A percentile compares a stretch with the other conserved stretches of the same genome.
phyloP scores from a whole-genome alignment of 2,113 vertebrate genomes.

The Mastomys coucha region DNA sequence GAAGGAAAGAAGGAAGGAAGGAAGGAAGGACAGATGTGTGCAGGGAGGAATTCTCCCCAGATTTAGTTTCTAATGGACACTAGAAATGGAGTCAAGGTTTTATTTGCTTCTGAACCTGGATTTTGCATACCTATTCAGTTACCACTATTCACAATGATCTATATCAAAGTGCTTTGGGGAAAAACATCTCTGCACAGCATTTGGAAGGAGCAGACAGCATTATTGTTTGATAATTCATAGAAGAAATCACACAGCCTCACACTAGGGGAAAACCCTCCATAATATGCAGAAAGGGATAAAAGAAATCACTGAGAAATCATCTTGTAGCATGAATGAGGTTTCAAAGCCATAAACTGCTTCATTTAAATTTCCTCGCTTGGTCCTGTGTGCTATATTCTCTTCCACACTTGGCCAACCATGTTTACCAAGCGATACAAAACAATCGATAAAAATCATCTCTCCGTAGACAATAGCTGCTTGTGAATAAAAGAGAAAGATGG shows the following conservation, averaged over 20 bases:
- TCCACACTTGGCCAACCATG: neutral
- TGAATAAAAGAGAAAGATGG: neutral
- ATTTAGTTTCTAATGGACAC: neutral
- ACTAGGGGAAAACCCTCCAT: slow-evolving; percentile 42
- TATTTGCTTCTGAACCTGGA: slow-evolving; percentile 74
- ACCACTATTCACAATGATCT: slow-evolving; percentile 74
- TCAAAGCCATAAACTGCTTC: slow-evolving; percentile 66
- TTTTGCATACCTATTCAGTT: slow-evolving; percentile 65
- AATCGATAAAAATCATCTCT: neutral
- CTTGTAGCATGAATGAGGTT: slow-evolving; percentile 63
- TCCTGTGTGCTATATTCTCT: neutral
- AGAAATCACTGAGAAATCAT: slow-evolving; percentile 72
- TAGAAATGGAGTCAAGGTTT: slow-evolving; percentile 43
- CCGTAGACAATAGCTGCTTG: neutral
- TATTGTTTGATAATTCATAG: slow-evolving; percentile 74
- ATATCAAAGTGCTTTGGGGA: slow-evolving; percentile 71
- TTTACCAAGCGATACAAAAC: slow-evolving; percentile 46
- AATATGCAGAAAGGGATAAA: slow-evolving; percentile 55
- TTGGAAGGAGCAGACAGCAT: slow-evolving; percentile 76
- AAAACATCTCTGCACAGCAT: slow-evolving; percentile 63
- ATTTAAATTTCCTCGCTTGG: slow-evolving; percentile 58
- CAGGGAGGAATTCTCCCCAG: neutral
- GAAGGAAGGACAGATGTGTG: neutral
- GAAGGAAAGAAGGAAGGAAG: neutral
- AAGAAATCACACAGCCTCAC: slow-evolving; percentile 40